Evolutionary conservation across 1,140 invertebrate species (phyloP), one percentile per base, ranked within the genome.

Genomic region (Leguminivora glycinivorella): DNA sequence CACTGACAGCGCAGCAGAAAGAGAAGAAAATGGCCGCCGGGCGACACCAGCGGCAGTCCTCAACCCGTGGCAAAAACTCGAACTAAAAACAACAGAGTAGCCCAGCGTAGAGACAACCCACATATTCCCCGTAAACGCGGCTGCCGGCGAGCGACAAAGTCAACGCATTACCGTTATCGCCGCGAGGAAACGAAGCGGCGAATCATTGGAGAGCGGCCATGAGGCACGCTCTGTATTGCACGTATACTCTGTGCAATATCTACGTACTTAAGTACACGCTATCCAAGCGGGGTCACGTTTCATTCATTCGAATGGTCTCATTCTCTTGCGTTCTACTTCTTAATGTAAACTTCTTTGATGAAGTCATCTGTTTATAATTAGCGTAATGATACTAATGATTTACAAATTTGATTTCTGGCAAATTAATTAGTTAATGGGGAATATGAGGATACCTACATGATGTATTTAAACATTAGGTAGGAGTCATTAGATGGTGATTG

Each of bases 21-120:
- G 83, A 88, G 87, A 90, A 90, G 88, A 90, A 90, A 88, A 90
- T 89, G 88, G 88, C 85, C 71, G 84, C 80, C 83, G 73, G 85
- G 84, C 71, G 84, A 79, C 83, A 71, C 56, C 43, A 71, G 66
- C 69, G 70, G 75, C 72, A 76, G 82, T 79, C 77, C 80, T 75
- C 68, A 68, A 60, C 72, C 73, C 60, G 83, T 80, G 81, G 74
- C 73, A 63, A 77, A 71, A 82, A 78, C 67, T 43, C 68, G 80
- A 81, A 81, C 81, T 31, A 75, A 79, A 77, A 68, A 58, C 67
- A 74, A 82, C 78, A 89, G 84, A 81, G 78, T 77, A 89, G 56
- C 40, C 17, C 17, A 58, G 52, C 34, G 67, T 72, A 87, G 87
- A 88, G 81, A 29, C 58, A 2, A 22, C 25, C 26, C 4, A 2